Base-by-base conservation (phyloP, 2,113 vertebrate genomes). In the Gallinago paraguaiae region DNA sequence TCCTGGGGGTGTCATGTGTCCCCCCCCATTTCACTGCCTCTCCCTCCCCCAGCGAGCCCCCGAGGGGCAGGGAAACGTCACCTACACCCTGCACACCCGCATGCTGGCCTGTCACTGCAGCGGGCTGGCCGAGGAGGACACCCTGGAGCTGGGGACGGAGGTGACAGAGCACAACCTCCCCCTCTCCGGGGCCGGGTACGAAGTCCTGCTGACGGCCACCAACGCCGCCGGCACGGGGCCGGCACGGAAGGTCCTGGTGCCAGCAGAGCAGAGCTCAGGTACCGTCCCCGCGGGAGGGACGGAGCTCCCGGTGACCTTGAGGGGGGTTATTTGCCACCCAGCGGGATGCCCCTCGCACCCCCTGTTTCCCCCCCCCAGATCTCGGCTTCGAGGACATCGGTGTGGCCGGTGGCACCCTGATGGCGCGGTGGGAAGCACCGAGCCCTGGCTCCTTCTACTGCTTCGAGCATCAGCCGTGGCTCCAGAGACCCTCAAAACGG, bases 121-220 rank as follows among this genome's bases (percentile, higher is more conserved):
- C 7, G 2, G 20, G 56, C 9, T 2, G 4, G 37, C 56, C 1
- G 7, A 28, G 20, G 68, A 33, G n/a, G 35, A 30, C 3, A 3
- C 7, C 1, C 76, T 45, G 31, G 25, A 39, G 76, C 56, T 33
- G 46, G 70, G 67, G 25, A 28, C 7, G 6, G 86, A 54, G 25
- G 82, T 10, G 14, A 95, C 56, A 1, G 50, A 20, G 2, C 88
- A 68, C 80, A 87, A 51, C 79, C 37, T 94, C 25, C 24, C 59
- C 9, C 92, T 98, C 6, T 98, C 97, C 0, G 96, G 96, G 1
- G 98, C 97, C 0, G 96, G 95, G 12, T 97, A 98, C 0, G 4
- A 96, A 17, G n/a, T 98, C 85, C 61, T 83, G 0, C 13, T 98
- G 31, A 4, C 19, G 0, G 74, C 96, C 0, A 4, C 3, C 35